Percentiles rank a stretch among this genome's conserved stretches.
Evolutionary conservation across 2,888 invertebrate genomes (phyloP).

Genomic region (Yponomeuta malinellus): DNA sequence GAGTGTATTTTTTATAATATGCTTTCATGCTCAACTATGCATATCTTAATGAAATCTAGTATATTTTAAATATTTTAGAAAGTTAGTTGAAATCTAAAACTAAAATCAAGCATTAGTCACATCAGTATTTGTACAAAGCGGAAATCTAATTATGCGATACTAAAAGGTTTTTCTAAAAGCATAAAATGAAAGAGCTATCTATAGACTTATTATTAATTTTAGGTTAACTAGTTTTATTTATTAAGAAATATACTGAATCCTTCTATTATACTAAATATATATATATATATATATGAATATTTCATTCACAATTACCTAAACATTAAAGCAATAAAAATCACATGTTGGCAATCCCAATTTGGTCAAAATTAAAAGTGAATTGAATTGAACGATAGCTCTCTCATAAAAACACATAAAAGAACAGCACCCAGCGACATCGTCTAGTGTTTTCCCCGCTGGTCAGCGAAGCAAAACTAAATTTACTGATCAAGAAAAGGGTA

Average conservation of each 20-base stretch:
- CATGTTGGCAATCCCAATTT: too few relatives aligned
- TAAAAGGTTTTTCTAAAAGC: constrained; percentile 54
- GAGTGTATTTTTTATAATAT: background rate
- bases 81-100: constrained; percentile 47
- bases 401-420: constrained; percentile 30
- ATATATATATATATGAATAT: too few relatives aligned
- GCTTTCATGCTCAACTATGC: background rate
- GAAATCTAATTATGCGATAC: constrained; percentile 43
- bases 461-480: constrained; percentile 50
- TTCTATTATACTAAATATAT: too few relatives aligned
- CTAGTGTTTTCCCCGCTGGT: constrained; percentile 47
- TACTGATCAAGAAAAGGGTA: constrained; percentile 28
- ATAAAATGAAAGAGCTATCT: constrained; percentile 36
- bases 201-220: constrained; percentile 10
- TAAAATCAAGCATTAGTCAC: constrained; percentile 28
- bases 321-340: too few relatives aligned
- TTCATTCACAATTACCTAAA: too few relatives aligned
- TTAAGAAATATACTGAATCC: background rate
- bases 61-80: constrained; percentile 5
- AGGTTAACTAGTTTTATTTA: background rate
- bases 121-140: constrained; percentile 14
- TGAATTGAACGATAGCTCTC: constrained; percentile 24
- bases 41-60: background rate
- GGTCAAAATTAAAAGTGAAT: too few relatives aligned
- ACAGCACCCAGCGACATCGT: constrained; percentile 44